Base-by-base conservation (phyloP, 2,797 vertebrate species). In the Sebastes aleutianus region DNA sequence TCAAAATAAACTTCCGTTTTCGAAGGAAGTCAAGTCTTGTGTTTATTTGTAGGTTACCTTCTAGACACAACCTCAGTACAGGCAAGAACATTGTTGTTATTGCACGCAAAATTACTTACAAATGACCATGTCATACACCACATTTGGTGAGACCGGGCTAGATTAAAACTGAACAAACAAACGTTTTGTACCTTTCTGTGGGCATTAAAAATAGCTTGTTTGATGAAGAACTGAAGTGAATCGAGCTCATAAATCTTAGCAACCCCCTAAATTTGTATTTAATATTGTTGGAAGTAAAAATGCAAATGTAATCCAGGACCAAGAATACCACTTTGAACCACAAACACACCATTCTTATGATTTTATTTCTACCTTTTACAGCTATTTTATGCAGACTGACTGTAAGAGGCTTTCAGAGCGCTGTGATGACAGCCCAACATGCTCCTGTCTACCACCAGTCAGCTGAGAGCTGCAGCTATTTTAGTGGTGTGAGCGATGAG, bases 381-480 rank as follows among this genome's bases (percentile, higher is more conserved):
- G 50, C 31, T 71, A 68, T 1, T 70, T 69, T 26, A 79, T 58
- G 0, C 56, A 62, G 53, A 74, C 47, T 50, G 79, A 76, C 36
- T 58, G 18, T 31, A 47, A 36, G 66, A 80, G 57, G 72, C 70
- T 88, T 72, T 89, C 65, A 81, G 74, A 72, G 36, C 24, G 0
- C 16, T 31, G 76, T 78, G 75, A 34, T 0, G 39, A 87, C 66
- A 77, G 82, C 9, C 6, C 32, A 18, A 36, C 74, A 36, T 14
- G 43, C 26, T 62, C 34, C 74, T 50, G 62, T 73, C 57, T 70
- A 16, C 57, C 61, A 6, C 59, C 57, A 2, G 62, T 57, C 36
- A 18, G 66, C 62, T 75, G 53, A 85, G 78, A 83, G 74, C 74
- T 27, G 70, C 75, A 70, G 56, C 3, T 86, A 70, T 85, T 85